Conservation (phyloP, 2,888 invertebrate genomes). For the Subacronicta megacephala region DNA sequence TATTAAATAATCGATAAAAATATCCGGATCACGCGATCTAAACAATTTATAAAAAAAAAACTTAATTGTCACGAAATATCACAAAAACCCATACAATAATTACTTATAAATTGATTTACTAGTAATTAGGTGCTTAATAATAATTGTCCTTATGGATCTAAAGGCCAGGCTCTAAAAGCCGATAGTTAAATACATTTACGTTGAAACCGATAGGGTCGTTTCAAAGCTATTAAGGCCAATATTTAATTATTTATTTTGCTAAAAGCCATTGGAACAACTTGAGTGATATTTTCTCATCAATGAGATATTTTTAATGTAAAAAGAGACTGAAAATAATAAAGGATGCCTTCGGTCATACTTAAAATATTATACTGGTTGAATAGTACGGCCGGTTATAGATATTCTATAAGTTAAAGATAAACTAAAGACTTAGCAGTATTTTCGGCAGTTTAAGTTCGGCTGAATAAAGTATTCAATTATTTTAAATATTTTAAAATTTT, state of each 20-base stretch:
- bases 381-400: no score
- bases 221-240: slow-evolving; percentile 34
- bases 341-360: no score
- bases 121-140: neutral
- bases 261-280: slow-evolving; percentile 9
- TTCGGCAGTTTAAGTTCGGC: no score
- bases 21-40: slow-evolving; percentile 45
- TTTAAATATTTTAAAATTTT: no score
- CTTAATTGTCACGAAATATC: slow-evolving; percentile 18
- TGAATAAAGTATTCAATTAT: no score
- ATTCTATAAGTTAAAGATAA: no score
- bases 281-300: slow-evolving; percentile 9
- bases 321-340: neutral
- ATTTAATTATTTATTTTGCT: slow-evolving; percentile 25
- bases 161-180: neutral
- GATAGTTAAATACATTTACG: slow-evolving; percentile 1
- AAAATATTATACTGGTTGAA: no score
- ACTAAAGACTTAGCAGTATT: no score
- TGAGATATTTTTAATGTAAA: neutral
- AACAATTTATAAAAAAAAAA: slow-evolving; percentile 16
- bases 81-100: no score
- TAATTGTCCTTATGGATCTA: slow-evolving; percentile 3
- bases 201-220: slow-evolving; percentile 25
- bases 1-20: slow-evolving; percentile 50
- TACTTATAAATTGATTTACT: neutral